Percentiles rank a stretch among this genome's conserved stretches.
These are phyloP conservation scores for Drosophila triauraria DNA, from an alignment of 1,140 invertebrate species.

Conservation along the genomic window DNA sequence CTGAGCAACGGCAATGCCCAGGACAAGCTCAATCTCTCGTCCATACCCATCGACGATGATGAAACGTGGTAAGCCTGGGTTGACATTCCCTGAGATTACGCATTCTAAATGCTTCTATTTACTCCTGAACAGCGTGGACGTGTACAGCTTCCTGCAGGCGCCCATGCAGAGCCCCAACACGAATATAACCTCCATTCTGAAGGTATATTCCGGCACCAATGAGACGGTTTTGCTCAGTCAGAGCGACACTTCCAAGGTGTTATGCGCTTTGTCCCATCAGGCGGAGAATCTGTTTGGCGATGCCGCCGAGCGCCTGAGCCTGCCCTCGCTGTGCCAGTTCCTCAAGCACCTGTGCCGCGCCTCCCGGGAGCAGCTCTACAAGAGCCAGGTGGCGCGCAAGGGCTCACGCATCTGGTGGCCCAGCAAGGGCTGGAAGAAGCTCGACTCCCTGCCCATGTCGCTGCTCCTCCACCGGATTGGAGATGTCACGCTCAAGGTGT, in stretches of 20 bases:
- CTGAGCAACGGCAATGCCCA: constrained; percentile 74
- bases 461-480: constrained; percentile 93
- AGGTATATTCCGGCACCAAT: constrained; percentile 85
- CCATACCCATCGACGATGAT: constrained; percentile 87
- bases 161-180: constrained; percentile 88
- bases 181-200: constrained; percentile 85
- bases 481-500: constrained; percentile 94
- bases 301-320: constrained; percentile 94
- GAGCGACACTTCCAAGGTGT: constrained; percentile 93
- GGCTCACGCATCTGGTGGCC: constrained; percentile 86
- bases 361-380: constrained; percentile 91
- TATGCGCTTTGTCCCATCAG: constrained; percentile 94
- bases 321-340: constrained; percentile 93
- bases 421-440: constrained; percentile 85
- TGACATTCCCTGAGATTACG: neutral
- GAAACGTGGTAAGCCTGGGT: constrained; percentile 88
- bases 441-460: constrained; percentile 85
- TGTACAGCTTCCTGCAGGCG: constrained; percentile 92
- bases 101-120: neutral
- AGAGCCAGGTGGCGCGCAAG: constrained; percentile 85
- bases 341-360: constrained; percentile 92
- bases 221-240: constrained; percentile 90
- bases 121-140: constrained; percentile 89
- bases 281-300: constrained; percentile 94
- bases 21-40: constrained; percentile 85